Conservation (phyloP, 2,888 invertebrate genomes). For the Bombyx huttoni region DNA sequence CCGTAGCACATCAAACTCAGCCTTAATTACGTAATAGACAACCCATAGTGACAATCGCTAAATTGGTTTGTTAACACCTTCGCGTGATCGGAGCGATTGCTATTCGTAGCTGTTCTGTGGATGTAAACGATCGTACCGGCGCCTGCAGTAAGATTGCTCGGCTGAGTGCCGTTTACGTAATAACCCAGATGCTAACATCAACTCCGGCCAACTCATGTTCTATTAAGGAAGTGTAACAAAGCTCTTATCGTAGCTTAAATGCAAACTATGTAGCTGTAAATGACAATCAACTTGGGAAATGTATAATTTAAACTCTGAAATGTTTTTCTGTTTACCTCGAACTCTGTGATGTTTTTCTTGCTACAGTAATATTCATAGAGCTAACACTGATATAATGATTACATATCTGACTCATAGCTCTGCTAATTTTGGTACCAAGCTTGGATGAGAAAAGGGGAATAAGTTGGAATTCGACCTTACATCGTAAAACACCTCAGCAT, state of each 20-base stretch:
- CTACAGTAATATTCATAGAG: too few relatives aligned
- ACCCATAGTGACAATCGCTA: constrained; percentile 1
- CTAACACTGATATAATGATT: too few relatives aligned
- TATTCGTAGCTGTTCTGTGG: constrained; percentile 2
- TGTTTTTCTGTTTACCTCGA: too few relatives aligned
- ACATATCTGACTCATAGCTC: too few relatives aligned
- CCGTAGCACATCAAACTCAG: constrained; percentile 19
- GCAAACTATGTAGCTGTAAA: constrained; percentile 43
- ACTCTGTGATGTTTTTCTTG: too few relatives aligned
- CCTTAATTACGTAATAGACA: constrained; percentile 8
- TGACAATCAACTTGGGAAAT: constrained; percentile 35
- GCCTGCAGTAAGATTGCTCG: constrained; percentile 4
- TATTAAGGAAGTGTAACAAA: constrained; percentile 34
- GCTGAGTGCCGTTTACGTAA: constrained; percentile 15
- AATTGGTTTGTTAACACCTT: constrained; percentile 2
- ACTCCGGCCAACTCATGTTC: constrained; percentile 27
- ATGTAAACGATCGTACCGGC: not conserved
- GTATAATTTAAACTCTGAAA: too few relatives aligned
- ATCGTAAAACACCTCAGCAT: too few relatives aligned
- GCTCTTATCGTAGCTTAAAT: constrained; percentile 57
- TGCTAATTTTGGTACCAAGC: too few relatives aligned
- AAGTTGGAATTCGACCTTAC: too few relatives aligned
- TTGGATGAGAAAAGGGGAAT: too few relatives aligned
- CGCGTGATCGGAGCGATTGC: constrained; percentile 7
- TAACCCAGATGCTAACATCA: constrained; percentile 15